Conservation (phyloP, 2,797 vertebrate genomes). For the Malurus splendens region DNA sequence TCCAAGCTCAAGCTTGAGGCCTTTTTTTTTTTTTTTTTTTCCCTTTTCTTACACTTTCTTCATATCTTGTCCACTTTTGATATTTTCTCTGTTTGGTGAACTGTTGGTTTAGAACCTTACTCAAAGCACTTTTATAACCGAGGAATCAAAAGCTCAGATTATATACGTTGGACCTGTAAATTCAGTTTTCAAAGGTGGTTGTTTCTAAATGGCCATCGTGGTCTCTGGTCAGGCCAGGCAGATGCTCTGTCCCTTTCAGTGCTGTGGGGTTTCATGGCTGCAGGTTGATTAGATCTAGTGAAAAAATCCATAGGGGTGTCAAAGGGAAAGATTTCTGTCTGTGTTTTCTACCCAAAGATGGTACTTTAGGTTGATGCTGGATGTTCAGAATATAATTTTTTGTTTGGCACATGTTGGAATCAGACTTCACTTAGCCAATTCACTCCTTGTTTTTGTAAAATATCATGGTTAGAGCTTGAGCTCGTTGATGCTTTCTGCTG, state of each 20-base stretch:
- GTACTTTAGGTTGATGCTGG: conserved; percentile 1
- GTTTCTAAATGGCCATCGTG: neutral
- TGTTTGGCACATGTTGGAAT: neutral
- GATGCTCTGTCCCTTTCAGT: conserved; percentile 1
- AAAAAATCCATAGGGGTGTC: neutral
- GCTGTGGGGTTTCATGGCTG: neutral
- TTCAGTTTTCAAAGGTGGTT: neutral
- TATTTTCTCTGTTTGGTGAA: conserved; percentile 4
- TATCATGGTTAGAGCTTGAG: neutral
- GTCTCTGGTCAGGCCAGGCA: neutral
- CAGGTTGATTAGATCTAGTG: neutral
- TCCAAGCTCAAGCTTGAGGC: conserved; percentile 23
- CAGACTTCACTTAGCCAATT: neutral
- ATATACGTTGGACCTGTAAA: neutral
- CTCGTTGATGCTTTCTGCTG: conserved; percentile 12
- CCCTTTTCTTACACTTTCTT: neutral
- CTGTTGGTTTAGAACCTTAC: neutral
- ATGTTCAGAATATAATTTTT: neutral
- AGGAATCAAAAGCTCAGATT: conserved; percentile 18
- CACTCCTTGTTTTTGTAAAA: neutral
- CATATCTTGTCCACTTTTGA: conserved; percentile 1
- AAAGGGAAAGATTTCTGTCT: conserved; percentile 24
- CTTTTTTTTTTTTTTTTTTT: neutral
- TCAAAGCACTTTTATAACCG: conserved; percentile 50
- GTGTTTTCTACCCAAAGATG: conserved; percentile 31